Evolutionary conservation across 2,797 vertebrate species (phyloP).

Genomic region (Intellagama lesueurii): DNA sequence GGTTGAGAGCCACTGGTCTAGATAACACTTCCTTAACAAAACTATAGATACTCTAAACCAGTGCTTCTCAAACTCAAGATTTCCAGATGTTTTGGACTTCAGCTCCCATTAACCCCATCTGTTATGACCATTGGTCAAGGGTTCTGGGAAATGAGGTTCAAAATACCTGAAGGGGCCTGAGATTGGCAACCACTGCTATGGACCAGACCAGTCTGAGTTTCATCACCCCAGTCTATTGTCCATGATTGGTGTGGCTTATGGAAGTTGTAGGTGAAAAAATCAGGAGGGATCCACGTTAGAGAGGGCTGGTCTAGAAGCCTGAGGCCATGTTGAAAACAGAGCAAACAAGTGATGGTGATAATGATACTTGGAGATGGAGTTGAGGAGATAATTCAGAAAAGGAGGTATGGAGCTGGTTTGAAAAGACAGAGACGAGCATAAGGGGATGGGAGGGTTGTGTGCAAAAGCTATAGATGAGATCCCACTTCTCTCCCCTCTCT

Average conservation of each 20-base stretch:
- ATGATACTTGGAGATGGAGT: not conserved
- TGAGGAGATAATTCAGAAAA: not conserved
- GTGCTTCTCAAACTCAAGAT: not conserved
- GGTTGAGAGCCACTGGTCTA: not conserved
- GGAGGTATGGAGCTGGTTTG: not conserved
- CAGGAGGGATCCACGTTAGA: not conserved
- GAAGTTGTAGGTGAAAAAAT: not conserved
- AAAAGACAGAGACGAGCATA: not conserved
- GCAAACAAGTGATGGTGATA: too few relatives aligned
- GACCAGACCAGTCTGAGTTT: not conserved
- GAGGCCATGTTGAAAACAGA: not conserved
- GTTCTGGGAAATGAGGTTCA: too few relatives aligned
- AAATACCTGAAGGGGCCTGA: too few relatives aligned
- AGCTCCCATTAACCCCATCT: too few relatives aligned
- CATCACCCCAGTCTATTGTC: not conserved
- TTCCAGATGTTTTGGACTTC: not conserved
- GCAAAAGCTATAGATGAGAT: not conserved
- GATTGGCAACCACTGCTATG: too few relatives aligned
- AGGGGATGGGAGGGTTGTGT: not conserved
- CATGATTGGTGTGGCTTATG: not conserved
- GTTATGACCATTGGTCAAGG: too few relatives aligned
- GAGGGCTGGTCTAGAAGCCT: not conserved
- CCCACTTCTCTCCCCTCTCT: not conserved
- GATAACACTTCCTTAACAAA: not conserved
- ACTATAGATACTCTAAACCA: not conserved